Base-by-base conservation (phyloP, 2,797 vertebrate species). In the Lithobates sylvaticus region DNA sequence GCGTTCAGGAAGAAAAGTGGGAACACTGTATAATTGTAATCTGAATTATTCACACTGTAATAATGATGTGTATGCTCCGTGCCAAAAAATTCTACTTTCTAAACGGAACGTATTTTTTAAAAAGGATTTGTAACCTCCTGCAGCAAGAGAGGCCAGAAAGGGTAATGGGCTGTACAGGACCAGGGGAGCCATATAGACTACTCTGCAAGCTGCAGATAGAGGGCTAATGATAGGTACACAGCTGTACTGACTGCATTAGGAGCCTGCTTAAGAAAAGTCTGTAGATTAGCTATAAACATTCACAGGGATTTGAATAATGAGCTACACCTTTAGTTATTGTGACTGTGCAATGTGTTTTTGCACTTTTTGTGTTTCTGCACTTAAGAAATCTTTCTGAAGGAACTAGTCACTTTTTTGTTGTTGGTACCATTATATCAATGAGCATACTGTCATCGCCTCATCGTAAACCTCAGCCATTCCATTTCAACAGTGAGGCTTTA, bases 111-210 rank as follows among this genome's bases (percentile, higher is more conserved):
- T 68, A 44, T 32, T 47, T 29, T 34, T 65, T 10, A 81, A 76
- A 81, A 65, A 86, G 44, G 26, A 86, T 71, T 32, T 32, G 69
- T 15, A 15, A 76, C 34, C 47, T 27, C 64, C 32, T 44, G 68
- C 47, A 44, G 78, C 21, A 79, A 32, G 47, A 26, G 39, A 69
- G 73, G 85, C 72, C 39, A 73, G 67, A 65, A 39, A 86, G 36
- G 85, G 44, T 77, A 81, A 86, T 82, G 65, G 64, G 76, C 71
- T 86, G 72, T 76, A 26, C 61, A 32, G 61, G 27, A 79, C 71
- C 27, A 29, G 12, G 64, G 78, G 73, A 82, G 74, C 50, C 34
- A 50, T 65, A 68, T 34, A 78, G 82, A 50, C 21, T 69, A 81
- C 65, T 86, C 26, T 86, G 78, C 29, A 58, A 81, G 77, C 70